These are phyloP conservation scores for Megalopta genalis DNA, from an alignment of 1,140 invertebrate genomes.

Conservation along the genomic window DNA sequence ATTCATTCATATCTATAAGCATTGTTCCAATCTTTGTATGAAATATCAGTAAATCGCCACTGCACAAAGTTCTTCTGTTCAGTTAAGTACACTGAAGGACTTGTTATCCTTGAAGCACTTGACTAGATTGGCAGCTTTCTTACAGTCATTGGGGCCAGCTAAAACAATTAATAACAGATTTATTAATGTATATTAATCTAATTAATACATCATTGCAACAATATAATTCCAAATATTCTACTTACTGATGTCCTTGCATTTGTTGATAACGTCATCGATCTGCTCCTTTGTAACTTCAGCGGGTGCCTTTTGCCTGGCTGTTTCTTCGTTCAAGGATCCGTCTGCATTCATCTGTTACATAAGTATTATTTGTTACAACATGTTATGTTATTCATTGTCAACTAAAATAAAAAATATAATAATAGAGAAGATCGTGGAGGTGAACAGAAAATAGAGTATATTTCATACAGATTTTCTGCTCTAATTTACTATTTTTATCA, in stretches of 20 bases:
- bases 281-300: conserved; percentile 46
- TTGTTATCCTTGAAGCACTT: conserved; percentile 41
- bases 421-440: too few relatives aligned
- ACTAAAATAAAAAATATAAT: too few relatives aligned
- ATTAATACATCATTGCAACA: neutral
- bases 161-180: conserved; percentile 1
- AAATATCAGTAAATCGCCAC: neutral
- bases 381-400: neutral
- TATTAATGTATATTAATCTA: neutral
- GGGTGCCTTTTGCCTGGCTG: conserved; percentile 58
- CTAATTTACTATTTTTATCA: too few relatives aligned
- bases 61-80: neutral
- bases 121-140: conserved; percentile 43
- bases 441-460: too few relatives aligned
- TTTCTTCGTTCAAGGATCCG: conserved; percentile 61
- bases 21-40: too few relatives aligned
- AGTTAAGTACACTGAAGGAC: conserved; percentile 22
- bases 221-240: neutral
- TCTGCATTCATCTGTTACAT: conserved; percentile 62
- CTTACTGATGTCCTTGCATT: conserved; percentile 62
- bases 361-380: neutral
- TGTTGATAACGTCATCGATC: conserved; percentile 44
- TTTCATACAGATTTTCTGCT: too few relatives aligned
- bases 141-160: conserved; percentile 55
- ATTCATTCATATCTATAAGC: neutral